phyloP scores from a whole-genome alignment of 2,888 invertebrate species.

The Rambutsinella grinnellia region DNA sequence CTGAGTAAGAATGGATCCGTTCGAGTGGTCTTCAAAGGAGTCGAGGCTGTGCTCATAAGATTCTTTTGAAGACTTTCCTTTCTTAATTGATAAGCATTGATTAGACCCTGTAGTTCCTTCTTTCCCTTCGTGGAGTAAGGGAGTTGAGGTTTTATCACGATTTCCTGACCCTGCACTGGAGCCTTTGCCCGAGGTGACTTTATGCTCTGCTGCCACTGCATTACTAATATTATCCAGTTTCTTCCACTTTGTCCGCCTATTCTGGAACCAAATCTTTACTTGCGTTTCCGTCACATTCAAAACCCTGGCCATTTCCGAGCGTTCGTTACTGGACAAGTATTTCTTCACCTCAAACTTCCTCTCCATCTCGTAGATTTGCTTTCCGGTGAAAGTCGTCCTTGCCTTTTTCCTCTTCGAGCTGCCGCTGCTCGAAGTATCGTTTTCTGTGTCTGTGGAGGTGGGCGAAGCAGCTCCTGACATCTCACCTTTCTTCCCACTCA shows the following conservation, averaged over 20 bases:
- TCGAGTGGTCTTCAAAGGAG: conserved; percentile 66
- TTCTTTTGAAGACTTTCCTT: not conserved
- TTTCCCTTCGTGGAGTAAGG: conserved; percentile 14
- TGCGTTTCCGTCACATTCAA: conserved; percentile 95
- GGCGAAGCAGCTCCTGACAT: conserved; percentile 4
- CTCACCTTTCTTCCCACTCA: conserved; percentile 33
- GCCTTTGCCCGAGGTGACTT: conserved; percentile 71
- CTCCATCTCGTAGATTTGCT: conserved; percentile 97
- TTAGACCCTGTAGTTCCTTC: conserved; percentile 7
- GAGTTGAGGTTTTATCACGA: conserved; percentile 45
- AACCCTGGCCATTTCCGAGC: conserved; percentile 94
- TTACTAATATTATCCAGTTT: conserved; percentile 93
- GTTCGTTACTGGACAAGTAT: conserved; percentile 93
- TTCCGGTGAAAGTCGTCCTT: conserved; percentile 93
- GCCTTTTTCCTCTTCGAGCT: conserved; percentile 84
- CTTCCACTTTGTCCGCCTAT: conserved; percentile 87
- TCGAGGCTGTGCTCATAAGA: conserved; percentile 57
- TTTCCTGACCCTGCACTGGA: conserved; percentile 41
- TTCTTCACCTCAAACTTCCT: conserved; percentile 95
- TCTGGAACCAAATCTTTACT: conserved; percentile 94
- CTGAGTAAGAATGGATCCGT: conserved; percentile 66
- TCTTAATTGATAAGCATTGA: conserved; percentile 5
- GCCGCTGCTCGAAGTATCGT: conserved; percentile 65
- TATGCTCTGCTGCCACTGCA: conserved; percentile 88
- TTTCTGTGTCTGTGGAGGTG: conserved; percentile 34